phyloP scores from a whole-genome alignment of 1,140 invertebrate genomes.

The Heliothis subflexa region DNA sequence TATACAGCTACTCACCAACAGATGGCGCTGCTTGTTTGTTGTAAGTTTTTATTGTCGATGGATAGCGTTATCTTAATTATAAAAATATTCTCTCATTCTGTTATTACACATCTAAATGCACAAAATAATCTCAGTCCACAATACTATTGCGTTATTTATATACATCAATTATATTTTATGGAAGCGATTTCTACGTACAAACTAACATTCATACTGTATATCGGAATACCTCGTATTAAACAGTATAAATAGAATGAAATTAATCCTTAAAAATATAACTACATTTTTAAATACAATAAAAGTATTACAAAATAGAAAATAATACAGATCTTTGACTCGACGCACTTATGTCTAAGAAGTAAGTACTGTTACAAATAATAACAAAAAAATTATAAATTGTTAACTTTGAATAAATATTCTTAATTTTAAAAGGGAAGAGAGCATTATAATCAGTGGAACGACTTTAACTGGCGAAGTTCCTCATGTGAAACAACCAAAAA shows the following conservation, averaged over 20 bases:
- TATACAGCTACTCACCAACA: constrained; percentile 56
- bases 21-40: constrained; percentile 62
- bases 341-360: constrained; percentile 78
- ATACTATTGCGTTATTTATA: constrained; percentile 77
- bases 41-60: constrained; percentile 33
- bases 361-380: constrained; percentile 76
- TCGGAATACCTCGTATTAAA: constrained; percentile 85
- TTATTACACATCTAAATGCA: constrained; percentile 76
- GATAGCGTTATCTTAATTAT: constrained; percentile 49
- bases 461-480: constrained; percentile 32
- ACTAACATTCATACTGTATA: constrained; percentile 76
- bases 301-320: constrained; percentile 85
- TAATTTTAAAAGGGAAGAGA: constrained; percentile 76
- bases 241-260: constrained; percentile 82
- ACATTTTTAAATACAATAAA: constrained; percentile 81
- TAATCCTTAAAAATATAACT: constrained; percentile 71
- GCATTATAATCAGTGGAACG: constrained; percentile 67
- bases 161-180: constrained; percentile 70
- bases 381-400: constrained; percentile 71
- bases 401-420: constrained; percentile 83
- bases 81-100: constrained; percentile 56
- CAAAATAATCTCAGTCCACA: constrained; percentile 84
- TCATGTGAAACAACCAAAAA: constrained; percentile 35
- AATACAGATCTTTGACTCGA: constrained; percentile 86
- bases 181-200: constrained; percentile 74